These are phyloP conservation scores for Mus spicilegus DNA, from an alignment of 2,113 vertebrate species.

Conservation along the genomic window DNA sequence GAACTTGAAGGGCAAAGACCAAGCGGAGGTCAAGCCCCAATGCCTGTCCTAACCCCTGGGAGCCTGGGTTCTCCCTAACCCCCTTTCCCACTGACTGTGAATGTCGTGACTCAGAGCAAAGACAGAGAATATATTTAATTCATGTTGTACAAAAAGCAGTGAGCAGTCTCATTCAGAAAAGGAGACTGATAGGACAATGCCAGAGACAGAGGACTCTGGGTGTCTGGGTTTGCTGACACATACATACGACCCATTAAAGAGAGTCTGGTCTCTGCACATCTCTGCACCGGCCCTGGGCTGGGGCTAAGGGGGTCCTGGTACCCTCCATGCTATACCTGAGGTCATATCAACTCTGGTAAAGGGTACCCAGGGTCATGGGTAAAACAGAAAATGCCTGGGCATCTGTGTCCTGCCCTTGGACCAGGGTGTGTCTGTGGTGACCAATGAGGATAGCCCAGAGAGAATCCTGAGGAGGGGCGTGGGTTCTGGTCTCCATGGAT, in stretches of 20 bases:
- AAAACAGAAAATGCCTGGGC: not conserved
- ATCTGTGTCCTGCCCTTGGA: too few relatives aligned
- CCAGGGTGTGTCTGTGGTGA: not conserved
- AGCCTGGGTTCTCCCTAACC: constrained; percentile 2
- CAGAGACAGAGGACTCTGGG: constrained; percentile 47
- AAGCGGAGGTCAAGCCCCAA: not conserved
- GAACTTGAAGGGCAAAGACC: not conserved
- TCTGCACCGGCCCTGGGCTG: not conserved
- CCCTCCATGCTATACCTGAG: not conserved
- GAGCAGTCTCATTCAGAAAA: constrained; percentile 35
- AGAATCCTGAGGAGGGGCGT: not conserved
- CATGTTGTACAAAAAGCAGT: constrained; percentile 58
- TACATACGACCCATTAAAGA: not conserved
- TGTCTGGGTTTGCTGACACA: constrained; percentile 30
- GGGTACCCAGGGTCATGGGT: not conserved
- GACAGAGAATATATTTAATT: constrained; percentile 83
- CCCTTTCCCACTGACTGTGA: constrained; percentile 70
- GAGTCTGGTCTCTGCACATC: constrained; percentile 51
- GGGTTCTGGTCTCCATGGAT: not conserved
- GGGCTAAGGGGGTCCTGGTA: not conserved
- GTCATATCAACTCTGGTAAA: not conserved
- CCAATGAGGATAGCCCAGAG: not conserved
- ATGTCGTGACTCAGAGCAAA: constrained; percentile 76
- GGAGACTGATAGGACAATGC: constrained; percentile 70
- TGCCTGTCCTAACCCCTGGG: not conserved